phyloP scores from a whole-genome alignment of 2,797 vertebrate genomes.

The Characodon lateralis region DNA sequence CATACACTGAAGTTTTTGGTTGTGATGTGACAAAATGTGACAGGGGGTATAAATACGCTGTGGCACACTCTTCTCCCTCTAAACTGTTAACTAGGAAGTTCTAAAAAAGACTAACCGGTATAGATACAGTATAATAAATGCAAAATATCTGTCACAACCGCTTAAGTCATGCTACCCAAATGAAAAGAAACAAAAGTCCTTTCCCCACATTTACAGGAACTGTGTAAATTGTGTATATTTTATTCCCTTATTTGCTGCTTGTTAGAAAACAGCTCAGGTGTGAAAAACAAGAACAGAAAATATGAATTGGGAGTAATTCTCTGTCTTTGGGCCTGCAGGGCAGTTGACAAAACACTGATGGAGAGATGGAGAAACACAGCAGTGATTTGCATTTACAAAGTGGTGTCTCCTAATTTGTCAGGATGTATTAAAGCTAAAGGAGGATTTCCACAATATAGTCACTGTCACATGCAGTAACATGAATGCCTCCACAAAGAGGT shows the following conservation, averaged over 20 bases:
- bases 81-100: conserved; percentile 41
- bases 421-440: conserved; percentile 76
- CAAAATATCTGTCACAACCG: conserved; percentile 59
- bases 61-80: conserved; percentile 10
- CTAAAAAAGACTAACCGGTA: conserved; percentile 50
- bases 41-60: not conserved
- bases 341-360: conserved; percentile 81
- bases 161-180: conserved; percentile 47
- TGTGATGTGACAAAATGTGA: no score
- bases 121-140: conserved; percentile 50
- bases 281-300: conserved; percentile 64
- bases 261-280: conserved; percentile 74
- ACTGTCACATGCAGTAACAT: conserved; percentile 71
- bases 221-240: conserved; percentile 63
- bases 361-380: conserved; percentile 75
- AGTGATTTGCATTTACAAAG: conserved; percentile 83
- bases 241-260: conserved; percentile 44
- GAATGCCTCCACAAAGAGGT: conserved; percentile 50
- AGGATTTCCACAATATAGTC: conserved; percentile 65
- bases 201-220: conserved; percentile 49
- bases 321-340: conserved; percentile 75
- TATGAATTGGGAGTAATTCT: conserved; percentile 75
- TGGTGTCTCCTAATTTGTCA: conserved; percentile 79
- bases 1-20: no score
- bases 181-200: conserved; percentile 49